phyloP scores from a whole-genome alignment of 2,797 vertebrate species.

The Lithobates sylvaticus region DNA sequence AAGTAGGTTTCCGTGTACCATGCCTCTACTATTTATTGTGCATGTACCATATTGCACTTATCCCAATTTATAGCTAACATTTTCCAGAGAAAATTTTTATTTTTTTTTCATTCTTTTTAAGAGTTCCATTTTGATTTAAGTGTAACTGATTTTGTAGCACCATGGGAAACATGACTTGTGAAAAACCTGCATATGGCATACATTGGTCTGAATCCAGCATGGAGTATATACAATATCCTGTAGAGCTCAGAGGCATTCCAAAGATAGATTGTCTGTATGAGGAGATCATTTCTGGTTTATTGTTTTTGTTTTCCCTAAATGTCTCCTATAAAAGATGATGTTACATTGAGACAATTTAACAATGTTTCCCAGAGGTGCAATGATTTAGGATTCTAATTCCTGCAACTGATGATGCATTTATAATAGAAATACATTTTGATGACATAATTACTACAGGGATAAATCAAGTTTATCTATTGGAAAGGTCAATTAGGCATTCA shows the following conservation, averaged over 20 bases:
- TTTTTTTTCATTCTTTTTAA: too few relatives aligned
- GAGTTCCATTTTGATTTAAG: not conserved
- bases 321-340: slow-evolving; percentile 18
- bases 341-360: slow-evolving; percentile 32
- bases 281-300: slow-evolving; percentile 1
- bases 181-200: not conserved
- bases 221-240: not conserved
- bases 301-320: slow-evolving; percentile 16
- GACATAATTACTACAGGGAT: slow-evolving; percentile 22
- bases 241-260: slow-evolving; percentile 5
- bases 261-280: slow-evolving; percentile 1
- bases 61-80: not conserved
- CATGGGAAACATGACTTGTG: not conserved
- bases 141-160: not conserved
- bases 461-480: slow-evolving; percentile 12
- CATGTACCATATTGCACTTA: not conserved
- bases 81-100: not conserved
- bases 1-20: too few relatives aligned
- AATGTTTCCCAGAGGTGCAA: slow-evolving; percentile 19
- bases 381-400: slow-evolving; percentile 45
- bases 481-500: slow-evolving; percentile 5
- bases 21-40: too few relatives aligned
- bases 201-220: not conserved
- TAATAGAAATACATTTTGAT: slow-evolving; percentile 41
- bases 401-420: slow-evolving; percentile 45